These are phyloP conservation scores for Neodiprion pinetum DNA, from an alignment of 1,140 invertebrate species.

Conservation along the genomic window DNA sequence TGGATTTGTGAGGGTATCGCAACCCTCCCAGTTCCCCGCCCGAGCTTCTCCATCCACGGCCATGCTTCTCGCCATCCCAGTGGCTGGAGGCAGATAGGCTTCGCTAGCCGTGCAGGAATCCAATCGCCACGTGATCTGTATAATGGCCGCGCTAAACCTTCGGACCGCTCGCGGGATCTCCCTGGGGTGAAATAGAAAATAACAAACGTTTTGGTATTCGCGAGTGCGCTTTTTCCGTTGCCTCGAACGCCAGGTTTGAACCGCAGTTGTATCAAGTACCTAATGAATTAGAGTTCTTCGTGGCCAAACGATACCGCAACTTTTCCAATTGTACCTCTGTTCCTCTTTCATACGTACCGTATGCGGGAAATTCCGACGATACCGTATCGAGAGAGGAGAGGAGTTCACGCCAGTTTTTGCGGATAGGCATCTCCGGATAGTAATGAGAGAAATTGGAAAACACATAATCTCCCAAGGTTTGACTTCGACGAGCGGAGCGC, in stretches of 20 bases:
- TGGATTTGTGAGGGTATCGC: constrained; percentile 56
- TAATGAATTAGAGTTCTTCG: too few relatives aligned
- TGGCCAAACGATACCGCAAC: too few relatives aligned
- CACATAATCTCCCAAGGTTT: not conserved
- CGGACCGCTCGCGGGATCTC: constrained; percentile 25
- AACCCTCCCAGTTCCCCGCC: constrained; percentile 28
- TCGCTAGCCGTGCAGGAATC: constrained; percentile 43
- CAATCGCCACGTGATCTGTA: constrained; percentile 60
- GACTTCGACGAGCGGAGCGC: not conserved
- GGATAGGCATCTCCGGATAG: too few relatives aligned
- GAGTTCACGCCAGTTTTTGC: not conserved
- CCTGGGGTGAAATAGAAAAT: constrained; percentile 14
- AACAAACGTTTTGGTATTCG: constrained; percentile 13
- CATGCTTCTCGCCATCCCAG: not conserved
- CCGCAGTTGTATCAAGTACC: too few relatives aligned
- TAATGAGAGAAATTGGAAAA: not conserved
- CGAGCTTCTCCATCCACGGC: not conserved
- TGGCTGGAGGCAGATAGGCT: too few relatives aligned
- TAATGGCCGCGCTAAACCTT: constrained; percentile 55
- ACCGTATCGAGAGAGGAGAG: too few relatives aligned
- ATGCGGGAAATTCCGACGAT: too few relatives aligned
- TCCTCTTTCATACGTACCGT: too few relatives aligned
- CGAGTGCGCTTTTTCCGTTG: too few relatives aligned
- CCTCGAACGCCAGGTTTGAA: too few relatives aligned
- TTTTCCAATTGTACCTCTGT: too few relatives aligned